Base-by-base conservation (phyloP, 2,888 invertebrate species). In the Apocheima hispidaria region DNA sequence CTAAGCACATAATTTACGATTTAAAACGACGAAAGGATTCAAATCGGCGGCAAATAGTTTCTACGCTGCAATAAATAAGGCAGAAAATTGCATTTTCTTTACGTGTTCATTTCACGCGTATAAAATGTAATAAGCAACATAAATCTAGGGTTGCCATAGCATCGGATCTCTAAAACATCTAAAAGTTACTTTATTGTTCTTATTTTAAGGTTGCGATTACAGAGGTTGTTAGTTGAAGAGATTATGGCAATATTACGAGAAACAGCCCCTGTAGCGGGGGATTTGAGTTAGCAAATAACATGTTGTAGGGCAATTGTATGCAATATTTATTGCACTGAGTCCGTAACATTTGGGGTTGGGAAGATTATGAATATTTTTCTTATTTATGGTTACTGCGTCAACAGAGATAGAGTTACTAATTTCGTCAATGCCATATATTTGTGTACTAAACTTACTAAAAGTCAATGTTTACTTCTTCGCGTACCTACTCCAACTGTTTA, bases 91-190 rank as follows among this genome's bases (percentile, higher is more conserved):
- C 81, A 79, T 84, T 82, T 79, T 74, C 79, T 78, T 78, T 73
- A 75, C 80, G 74, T 82, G 84, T 82, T 87, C 84, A 87, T 87
- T 90, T 88, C 88, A 86, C 86, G 88, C 86, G 85, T 83, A 83
- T 86, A 87, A 88, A 90, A 90, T 87, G 84, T 89, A 88, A 90
- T 90, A 90, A 90, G 87, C 82, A 82, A 83, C 81, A 88, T 89
- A 90, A 90, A 90, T 91, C 84, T 82, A 80, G 78, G 79, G 83
- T 76, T 75, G 70, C 73, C 73, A 74, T 74, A 49, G 40, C 54
- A 53, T 10, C 2, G 53, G 7, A 49, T 23, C 10, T 43, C 20
- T 46, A n/a, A 18, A 12, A 33, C 18, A 1, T 30, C 50, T 53
- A 60, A 65, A 66, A 67, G 12, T 41, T n/a, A 23, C 64, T 61